Conservation (phyloP, 1,140 invertebrate species). For the Nebria ingens region DNA sequence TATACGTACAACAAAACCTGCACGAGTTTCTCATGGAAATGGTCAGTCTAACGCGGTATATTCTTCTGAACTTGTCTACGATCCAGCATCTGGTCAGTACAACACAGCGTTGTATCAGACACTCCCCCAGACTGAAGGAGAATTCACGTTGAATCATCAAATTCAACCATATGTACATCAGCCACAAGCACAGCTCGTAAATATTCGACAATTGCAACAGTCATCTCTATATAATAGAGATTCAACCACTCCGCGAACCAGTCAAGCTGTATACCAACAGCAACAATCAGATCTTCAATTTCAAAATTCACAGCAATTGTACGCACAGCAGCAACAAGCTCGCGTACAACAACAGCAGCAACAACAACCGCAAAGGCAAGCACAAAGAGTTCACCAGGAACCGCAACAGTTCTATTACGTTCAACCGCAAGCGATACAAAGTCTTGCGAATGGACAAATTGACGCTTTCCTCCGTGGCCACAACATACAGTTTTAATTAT, state of each 20-base stretch:
- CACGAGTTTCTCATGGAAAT: conserved; percentile 27
- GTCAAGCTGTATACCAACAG: conserved; percentile 56
- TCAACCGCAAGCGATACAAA: conserved; percentile 37
- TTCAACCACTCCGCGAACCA: conserved; percentile 22
- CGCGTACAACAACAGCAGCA: conserved; percentile 34
- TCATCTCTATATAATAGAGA: conserved; percentile 39
- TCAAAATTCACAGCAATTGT: conserved; percentile 62
- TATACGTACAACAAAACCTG: conserved; percentile 30
- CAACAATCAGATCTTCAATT: conserved; percentile 55
- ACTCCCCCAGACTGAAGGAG: conserved; percentile 59
- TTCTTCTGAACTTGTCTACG: conserved; percentile 64
- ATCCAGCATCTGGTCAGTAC: conserved; percentile 67
- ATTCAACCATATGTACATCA: conserved; percentile 62
- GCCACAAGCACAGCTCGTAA: conserved; percentile 38
- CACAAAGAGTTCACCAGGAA: conserved; percentile 32
- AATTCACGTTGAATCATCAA: conserved; percentile 57
- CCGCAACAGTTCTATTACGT: conserved; percentile 57
- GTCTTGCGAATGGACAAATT: conserved; percentile 53
- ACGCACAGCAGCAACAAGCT: conserved; percentile 54
- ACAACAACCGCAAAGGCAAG: conserved; percentile 32
- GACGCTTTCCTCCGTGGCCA: conserved; percentile 68
- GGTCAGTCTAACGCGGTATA: conserved; percentile 50
- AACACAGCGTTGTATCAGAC: conserved; percentile 68
- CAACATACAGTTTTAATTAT: conserved; percentile 48
- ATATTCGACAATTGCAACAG: conserved; percentile 28